Percentiles rank a stretch among this genome's conserved stretches.
phyloP scores from a whole-genome alignment of 2,888 invertebrate genomes.

The Amaurobius ferox region DNA sequence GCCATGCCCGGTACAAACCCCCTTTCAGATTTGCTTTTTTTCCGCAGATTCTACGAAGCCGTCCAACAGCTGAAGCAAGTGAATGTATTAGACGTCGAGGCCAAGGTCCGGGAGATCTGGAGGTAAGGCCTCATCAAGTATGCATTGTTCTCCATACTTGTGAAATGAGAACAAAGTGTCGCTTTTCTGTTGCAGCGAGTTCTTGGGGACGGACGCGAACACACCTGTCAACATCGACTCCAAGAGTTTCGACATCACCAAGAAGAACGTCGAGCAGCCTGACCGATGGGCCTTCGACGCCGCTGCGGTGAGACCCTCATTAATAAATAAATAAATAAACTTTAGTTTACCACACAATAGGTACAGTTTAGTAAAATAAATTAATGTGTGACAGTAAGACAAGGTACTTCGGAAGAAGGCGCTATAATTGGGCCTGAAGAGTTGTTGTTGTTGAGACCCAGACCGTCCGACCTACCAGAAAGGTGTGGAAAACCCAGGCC shows the following conservation, averaged over 20 bases:
- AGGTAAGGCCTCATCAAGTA: conserved; percentile 72
- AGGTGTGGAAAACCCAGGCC: too few species aligned
- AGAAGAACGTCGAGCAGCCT: conserved; percentile 85
- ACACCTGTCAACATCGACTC: conserved; percentile 99
- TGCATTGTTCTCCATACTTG: too few species aligned
- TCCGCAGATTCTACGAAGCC: conserved; percentile 92
- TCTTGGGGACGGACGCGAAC: conserved; percentile 93
- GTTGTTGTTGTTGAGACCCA: too few species aligned
- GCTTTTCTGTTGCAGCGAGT: conserved; percentile 82
- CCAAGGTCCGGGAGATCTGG: conserved; percentile 91
- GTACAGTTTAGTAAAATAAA: too few species aligned
- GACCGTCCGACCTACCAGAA: too few species aligned
- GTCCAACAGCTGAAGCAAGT: conserved; percentile 84
- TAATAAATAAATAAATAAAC: too few species aligned
- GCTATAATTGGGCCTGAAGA: too few species aligned
- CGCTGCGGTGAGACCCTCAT: conserved; percentile 88
- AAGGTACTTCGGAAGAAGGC: too few species aligned
- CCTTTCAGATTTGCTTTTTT: too few species aligned
- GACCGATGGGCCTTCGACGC: conserved; percentile 98
- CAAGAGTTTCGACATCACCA: conserved; percentile 89
- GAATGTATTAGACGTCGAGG: conserved; percentile 81
- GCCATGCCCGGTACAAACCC: too few species aligned
- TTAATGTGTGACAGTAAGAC: too few species aligned
- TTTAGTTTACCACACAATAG: too few species aligned
- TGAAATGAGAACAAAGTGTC: background rate